A percentile compares a stretch with the other conserved stretches of the same genome.
Conservation (phyloP, 2,888 invertebrate genomes). For the Tyria jacobaeae region DNA sequence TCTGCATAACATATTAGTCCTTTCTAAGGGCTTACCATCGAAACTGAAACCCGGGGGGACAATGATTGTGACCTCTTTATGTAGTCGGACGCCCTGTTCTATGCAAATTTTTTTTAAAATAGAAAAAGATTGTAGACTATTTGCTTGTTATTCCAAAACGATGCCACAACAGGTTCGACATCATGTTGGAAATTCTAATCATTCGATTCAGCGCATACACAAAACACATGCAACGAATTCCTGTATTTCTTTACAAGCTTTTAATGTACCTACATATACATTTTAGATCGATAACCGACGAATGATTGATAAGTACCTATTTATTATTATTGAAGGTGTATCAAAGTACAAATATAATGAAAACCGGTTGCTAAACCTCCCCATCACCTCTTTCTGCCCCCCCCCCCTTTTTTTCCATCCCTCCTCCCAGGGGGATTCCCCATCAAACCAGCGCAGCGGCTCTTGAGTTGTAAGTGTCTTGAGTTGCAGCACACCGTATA, state of each 20-base stretch:
- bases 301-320: too few relatives aligned
- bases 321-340: too few relatives aligned
- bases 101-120: constrained; percentile 1
- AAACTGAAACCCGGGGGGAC: neutral
- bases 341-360: too few relatives aligned
- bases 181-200: neutral
- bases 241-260: neutral
- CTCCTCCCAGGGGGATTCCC: too few relatives aligned
- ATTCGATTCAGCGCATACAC: neutral
- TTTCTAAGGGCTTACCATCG: neutral
- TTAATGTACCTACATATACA: neutral
- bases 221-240: neutral
- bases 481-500: too few relatives aligned
- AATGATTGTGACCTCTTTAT: constrained; percentile 6
- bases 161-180: neutral
- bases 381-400: too few relatives aligned
- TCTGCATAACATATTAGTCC: constrained; percentile 1
- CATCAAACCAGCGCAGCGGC: too few relatives aligned
- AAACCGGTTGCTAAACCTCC: too few relatives aligned
- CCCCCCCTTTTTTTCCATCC: too few relatives aligned
- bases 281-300: neutral
- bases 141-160: neutral
- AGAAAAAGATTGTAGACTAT: neutral
- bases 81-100: neutral
- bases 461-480: too few relatives aligned